Percentiles rank a stretch among this genome's conserved stretches.
These are phyloP conservation scores for Periophthalmodon schlosseri DNA, from an alignment of 2,113 vertebrate genomes.

Conservation along the genomic window DNA sequence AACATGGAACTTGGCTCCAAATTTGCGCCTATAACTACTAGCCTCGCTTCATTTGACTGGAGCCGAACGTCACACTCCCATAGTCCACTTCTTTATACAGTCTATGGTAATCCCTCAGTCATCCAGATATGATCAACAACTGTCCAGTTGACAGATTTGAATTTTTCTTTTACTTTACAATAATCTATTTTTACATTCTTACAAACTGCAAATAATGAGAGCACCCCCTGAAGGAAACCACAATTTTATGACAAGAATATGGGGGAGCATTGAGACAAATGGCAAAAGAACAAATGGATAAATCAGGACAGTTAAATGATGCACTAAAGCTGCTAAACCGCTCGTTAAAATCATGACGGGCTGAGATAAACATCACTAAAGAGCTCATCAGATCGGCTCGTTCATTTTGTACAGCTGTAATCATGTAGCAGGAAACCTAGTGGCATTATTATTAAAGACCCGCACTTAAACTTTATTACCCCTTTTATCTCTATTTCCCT, in stretches of 20 bases:
- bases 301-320: neutral
- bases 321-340: neutral
- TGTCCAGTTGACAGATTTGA: too few species aligned
- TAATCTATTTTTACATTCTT: too few species aligned
- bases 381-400: neutral
- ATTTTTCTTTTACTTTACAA: too few species aligned
- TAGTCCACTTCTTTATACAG: too few species aligned
- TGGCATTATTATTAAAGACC: neutral
- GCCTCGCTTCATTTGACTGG: too few species aligned
- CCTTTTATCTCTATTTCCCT: neutral
- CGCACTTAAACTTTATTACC: constrained; percentile 6
- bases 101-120: too few species aligned
- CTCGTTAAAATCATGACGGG: neutral
- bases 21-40: too few species aligned
- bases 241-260: neutral
- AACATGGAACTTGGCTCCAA: too few species aligned
- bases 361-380: neutral
- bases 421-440: neutral
- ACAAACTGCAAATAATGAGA: too few species aligned
- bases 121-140: too few species aligned
- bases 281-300: neutral
- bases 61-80: too few species aligned
- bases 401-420: neutral
- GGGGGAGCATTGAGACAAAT: neutral
- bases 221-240: neutral